A percentile compares a stretch with the other conserved stretches of the same genome.
Conservation (phyloP, 2,797 vertebrate species). For the Erethizon dorsatum region DNA sequence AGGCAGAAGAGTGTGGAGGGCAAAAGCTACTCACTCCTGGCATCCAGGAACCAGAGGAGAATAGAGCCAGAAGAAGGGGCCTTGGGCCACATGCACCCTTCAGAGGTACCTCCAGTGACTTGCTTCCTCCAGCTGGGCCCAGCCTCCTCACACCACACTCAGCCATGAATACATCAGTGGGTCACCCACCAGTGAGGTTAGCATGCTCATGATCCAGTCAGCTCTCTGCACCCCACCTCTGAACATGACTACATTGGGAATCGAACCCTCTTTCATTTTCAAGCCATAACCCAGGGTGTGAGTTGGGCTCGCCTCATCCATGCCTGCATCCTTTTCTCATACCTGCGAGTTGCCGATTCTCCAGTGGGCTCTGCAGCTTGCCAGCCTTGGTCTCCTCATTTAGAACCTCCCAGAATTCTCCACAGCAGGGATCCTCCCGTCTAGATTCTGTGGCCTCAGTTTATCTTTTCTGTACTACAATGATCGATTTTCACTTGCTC, state of each 20-base stretch:
- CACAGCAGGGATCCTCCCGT: not conserved
- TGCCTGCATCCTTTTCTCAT: not conserved
- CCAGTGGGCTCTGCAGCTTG: no score
- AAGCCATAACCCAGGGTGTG: not conserved
- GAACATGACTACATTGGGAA: not conserved
- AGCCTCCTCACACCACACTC: not conserved
- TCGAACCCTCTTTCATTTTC: not conserved
- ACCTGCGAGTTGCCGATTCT: not conserved
- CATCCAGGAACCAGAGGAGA: not conserved
- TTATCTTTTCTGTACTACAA: not conserved
- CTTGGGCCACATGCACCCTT: not conserved
- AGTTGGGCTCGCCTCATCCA: not conserved
- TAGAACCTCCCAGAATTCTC: not conserved
- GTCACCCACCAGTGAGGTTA: not conserved
- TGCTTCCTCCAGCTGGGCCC: not conserved
- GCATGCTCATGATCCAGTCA: not conserved
- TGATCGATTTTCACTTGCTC: not conserved
- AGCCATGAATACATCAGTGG: not conserved
- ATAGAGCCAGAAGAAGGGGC: not conserved
- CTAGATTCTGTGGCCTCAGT: not conserved
- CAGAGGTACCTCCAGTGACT: not conserved
- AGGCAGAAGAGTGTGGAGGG: not conserved
- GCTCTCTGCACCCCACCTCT: not conserved
- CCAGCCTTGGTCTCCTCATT: not conserved
- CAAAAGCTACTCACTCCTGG: not conserved